These are phyloP conservation scores for Unio pictorum DNA, from an alignment of 2,888 invertebrate species.

Conservation along the genomic window DNA sequence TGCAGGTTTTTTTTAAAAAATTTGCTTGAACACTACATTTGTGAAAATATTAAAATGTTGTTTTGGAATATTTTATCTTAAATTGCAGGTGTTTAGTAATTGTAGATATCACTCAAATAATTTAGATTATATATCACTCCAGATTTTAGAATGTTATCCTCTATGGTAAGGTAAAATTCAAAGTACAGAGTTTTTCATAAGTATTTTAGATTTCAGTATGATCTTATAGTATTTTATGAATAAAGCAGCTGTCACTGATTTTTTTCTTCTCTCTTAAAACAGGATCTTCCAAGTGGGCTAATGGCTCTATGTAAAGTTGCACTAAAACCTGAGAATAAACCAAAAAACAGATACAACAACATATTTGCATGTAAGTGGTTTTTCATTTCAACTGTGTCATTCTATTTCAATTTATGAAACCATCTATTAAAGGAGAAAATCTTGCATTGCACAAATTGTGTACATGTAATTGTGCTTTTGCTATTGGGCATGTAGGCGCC, in stretches of 20 bases:
- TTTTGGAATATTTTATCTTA: no score
- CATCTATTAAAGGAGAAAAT: no score
- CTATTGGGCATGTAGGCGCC: no score
- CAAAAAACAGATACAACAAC: slow-evolving; percentile 70
- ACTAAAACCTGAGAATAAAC: slow-evolving; percentile 65
- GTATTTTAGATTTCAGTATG: slow-evolving; percentile 1
- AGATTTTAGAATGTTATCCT: no score
- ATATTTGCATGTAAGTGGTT: slow-evolving; percentile 68
- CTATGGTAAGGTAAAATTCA: neutral
- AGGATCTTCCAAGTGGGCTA: slow-evolving; percentile 67
- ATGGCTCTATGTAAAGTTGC: slow-evolving; percentile 63
- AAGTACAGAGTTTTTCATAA: neutral
- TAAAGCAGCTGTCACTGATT: neutral
- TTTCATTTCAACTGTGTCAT: no score
- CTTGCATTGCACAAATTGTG: no score
- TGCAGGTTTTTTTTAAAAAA: neutral
- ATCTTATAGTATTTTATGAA: neutral
- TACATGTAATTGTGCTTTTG: no score
- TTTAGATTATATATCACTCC: no score
- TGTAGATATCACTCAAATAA: no score
- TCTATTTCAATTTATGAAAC: no score
- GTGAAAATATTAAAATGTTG: no score
- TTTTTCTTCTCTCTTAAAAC: slow-evolving; percentile 5
- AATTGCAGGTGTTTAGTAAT: no score
- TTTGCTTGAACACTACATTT: neutral